Evolutionary conservation across 2,888 invertebrate genomes (phyloP), one percentile per base, ranked within the genome.

Genomic region (Aproaerema taeniolella): DNA sequence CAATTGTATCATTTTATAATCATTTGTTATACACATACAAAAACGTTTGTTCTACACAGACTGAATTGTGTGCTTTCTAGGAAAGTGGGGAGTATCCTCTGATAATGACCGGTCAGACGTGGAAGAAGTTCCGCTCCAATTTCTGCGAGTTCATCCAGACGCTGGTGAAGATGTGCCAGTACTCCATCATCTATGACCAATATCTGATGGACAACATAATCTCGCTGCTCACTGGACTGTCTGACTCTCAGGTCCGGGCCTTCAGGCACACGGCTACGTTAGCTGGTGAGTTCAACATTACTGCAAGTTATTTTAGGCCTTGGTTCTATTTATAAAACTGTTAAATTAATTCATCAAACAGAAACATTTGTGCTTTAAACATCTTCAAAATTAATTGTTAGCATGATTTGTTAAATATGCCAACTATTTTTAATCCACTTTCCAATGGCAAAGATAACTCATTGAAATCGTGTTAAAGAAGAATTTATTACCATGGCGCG

Each of bases 181-280:
- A 98, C 83, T 96, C 97, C 37, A 99, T 99, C 50, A 98, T 99
- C 66, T 99, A 99, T 60, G 99, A 99, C 82, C 98, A 98, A 76
- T 98, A 97, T 78, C 88, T 99, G 50, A 99, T 99, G 98, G 99
- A 99, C 79, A 98, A 97, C 71, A 94, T 99, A 7, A 98, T 99
- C 58, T 98, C 99, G 0, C 86, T 99, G 41, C 89, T 99, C 35
- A 99, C 98, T 9, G 98, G 98, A 0, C 88, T 99, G 34, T 98
- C 99, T 0, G 99, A 99, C 87, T 99, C 98, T 0, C 98, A 99
- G 90, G 96, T 97, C 31, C 88, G 96, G 63, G 96, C 97, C 3
- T 97, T 97, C 74, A 88, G 97, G 43, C 97, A 97, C 65, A 97
- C 97, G 1, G 96, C 97, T 34, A 98, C 97, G 9, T 82, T 97